Evolutionary conservation across 2,888 invertebrate species (phyloP), one percentile per base, ranked within the genome.

Genomic region (Rosalia funebris): DNA sequence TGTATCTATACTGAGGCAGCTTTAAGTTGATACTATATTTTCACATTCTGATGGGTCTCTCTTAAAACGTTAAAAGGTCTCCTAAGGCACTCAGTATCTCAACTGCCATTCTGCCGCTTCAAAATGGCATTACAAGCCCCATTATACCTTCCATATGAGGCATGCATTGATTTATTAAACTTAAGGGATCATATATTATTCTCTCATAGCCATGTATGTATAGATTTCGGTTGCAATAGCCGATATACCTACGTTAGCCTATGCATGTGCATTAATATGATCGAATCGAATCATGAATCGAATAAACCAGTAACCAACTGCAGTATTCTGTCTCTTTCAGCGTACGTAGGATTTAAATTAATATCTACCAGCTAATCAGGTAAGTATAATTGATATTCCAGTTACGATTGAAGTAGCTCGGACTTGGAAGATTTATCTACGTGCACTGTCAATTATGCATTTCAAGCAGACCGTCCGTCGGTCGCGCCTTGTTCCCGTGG

Each of bases 381-480:
- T 36, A 36, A 37, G 1, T 11, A 37, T 48, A 48, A 48, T 48
- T 48, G 48, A 48, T 48, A 48, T 37, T 48, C 48, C 36, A 36
- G 34, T 36, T 48, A 12, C 36, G 19, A 37, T 19, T 19, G 37
- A 37, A 36, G 37, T 36, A 48, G 20, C 17, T n/a, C 34, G 36
- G n/a, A 34, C 47, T 47, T n/a, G 34, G 20, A 36, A 36, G 48
- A 48, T 48, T 48, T 48, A 48, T 48, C 36, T 48, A 19, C 37
- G 20, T 48, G 36, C 36, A 48, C 36, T 37, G 48, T 48, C 48
- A 48, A 48, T 48, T 48, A 48, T 36, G 48, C 48, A 37, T 37
- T 48, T 37, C 48, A 48, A 48, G 34, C 36, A 19, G 19, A 37
- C 16, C 48, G 37, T 16, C 17, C 15, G 20, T 15, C 10, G 17